Conservation (phyloP, 1,140 invertebrate genomes). For the Macrocentrus cingulum region DNA sequence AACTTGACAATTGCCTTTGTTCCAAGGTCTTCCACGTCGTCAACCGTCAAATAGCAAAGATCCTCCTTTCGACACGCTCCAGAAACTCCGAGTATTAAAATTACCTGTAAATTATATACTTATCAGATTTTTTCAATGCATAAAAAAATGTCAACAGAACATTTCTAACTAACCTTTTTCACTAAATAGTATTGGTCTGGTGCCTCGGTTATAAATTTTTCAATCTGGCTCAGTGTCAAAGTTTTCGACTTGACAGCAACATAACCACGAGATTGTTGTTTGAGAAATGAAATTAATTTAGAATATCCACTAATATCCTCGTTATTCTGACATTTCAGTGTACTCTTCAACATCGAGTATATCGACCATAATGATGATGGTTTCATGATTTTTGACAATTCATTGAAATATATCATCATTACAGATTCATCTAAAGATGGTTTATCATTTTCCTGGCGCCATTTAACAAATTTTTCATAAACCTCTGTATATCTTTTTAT, state of each 20-base stretch:
- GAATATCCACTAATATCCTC: background rate
- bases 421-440: too few relatives aligned
- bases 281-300: background rate
- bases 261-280: background rate
- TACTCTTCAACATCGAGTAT: background rate
- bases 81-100: too few relatives aligned
- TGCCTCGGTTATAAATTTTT: background rate
- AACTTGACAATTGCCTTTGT: too few relatives aligned
- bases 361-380: background rate
- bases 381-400: background rate
- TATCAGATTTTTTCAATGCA: too few relatives aligned
- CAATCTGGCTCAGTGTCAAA: background rate
- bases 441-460: too few relatives aligned
- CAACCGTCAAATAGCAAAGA: too few relatives aligned
- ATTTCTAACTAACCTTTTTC: background rate
- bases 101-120: too few relatives aligned
- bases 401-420: background rate
- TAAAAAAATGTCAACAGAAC: too few relatives aligned
- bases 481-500: too few relatives aligned
- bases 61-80: too few relatives aligned
- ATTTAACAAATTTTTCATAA: too few relatives aligned
- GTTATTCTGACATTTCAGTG: background rate
- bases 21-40: too few relatives aligned
- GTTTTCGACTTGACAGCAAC: background rate
- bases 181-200: slow-evolving; percentile 1